phyloP scores from a whole-genome alignment of 2,797 vertebrate species.

The Ispidina lecontei region DNA sequence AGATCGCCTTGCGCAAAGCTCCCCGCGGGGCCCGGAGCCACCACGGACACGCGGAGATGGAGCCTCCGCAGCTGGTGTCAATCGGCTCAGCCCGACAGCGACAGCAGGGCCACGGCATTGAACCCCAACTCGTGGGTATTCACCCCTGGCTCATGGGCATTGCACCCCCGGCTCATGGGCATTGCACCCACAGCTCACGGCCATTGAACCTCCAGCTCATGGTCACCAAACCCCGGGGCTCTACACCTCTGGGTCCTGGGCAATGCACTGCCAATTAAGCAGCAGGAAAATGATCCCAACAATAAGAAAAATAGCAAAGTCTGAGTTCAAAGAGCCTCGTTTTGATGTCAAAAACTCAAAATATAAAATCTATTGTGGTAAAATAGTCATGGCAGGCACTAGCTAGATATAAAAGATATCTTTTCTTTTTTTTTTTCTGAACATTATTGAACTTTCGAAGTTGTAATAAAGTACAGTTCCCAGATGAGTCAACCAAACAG shows the following conservation, averaged over 20 bases:
- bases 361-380: neutral
- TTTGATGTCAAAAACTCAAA: neutral
- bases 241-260: rapidly evolving
- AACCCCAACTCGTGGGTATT: neutral
- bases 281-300: neutral
- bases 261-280: neutral
- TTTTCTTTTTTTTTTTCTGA: neutral
- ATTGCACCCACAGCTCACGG: too few species aligned
- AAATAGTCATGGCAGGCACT: neutral
- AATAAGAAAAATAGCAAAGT: neutral
- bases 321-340: neutral
- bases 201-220: too few species aligned
- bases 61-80: neutral
- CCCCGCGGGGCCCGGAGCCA: neutral
- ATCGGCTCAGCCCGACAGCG: rapidly evolving
- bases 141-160: rapidly evolving
- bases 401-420: neutral
- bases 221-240: neutral
- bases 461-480: constrained; percentile 8
- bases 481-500: constrained; percentile 41
- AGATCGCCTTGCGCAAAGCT: constrained; percentile 56
- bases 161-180: too few species aligned
- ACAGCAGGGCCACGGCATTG: rapidly evolving
- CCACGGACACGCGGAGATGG: neutral
- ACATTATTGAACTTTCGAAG: constrained; percentile 12